phyloP scores from a whole-genome alignment of 1,140 invertebrate genomes.

The Trichomalopsis sarcophagae region DNA sequence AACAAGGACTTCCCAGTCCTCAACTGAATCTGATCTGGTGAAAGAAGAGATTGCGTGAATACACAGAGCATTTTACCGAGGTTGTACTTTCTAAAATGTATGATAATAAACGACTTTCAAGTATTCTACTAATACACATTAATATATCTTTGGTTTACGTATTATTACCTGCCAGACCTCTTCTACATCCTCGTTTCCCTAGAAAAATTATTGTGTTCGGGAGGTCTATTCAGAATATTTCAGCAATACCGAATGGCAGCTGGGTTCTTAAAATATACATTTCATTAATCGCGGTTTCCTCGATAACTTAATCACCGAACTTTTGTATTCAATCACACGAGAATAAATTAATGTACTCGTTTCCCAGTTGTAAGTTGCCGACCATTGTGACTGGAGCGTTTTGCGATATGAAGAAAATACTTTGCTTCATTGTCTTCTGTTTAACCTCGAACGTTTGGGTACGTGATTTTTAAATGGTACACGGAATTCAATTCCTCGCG shows the following conservation, averaged over 20 bases:
- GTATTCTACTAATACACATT: no score
- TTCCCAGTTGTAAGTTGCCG: background rate
- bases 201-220: no score
- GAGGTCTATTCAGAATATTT: no score
- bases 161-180: no score
- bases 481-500: no score
- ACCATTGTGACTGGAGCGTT: background rate
- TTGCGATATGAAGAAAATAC: background rate
- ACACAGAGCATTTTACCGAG: no score
- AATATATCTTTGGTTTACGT: no score
- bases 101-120: no score
- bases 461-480: background rate
- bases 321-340: background rate
- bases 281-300: background rate
- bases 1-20: constrained; percentile 42
- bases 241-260: no score
- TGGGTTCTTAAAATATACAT: background rate
- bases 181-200: no score
- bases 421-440: background rate
- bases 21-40: background rate
- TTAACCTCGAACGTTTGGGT: background rate
- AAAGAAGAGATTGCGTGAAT: no score
- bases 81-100: no score
- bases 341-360: background rate
- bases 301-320: constrained; percentile 20